Percentiles rank a stretch among this genome's conserved stretches.
Conservation (phyloP, 2,888 invertebrate species). For the Aphodius granarius region DNA sequence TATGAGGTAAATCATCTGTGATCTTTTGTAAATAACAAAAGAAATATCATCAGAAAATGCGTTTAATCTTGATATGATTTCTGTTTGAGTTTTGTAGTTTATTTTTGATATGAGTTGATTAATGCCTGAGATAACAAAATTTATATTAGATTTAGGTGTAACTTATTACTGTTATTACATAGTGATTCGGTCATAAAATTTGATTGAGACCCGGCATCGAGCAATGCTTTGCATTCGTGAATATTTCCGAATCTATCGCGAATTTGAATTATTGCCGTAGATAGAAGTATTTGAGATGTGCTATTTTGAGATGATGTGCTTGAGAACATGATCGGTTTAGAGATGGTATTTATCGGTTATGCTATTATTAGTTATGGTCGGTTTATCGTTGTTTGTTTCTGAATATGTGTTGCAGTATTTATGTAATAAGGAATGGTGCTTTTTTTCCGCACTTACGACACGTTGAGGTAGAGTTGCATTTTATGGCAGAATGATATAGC, state of each 20-base stretch:
- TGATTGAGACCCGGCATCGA: neutral
- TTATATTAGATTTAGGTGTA: neutral
- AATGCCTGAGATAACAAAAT: neutral
- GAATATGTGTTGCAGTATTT: too few species aligned
- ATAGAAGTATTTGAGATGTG: neutral
- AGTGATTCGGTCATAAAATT: neutral
- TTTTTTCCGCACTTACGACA: neutral
- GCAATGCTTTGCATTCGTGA: neutral
- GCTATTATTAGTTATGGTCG: too few species aligned
- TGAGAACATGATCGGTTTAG: too few species aligned
- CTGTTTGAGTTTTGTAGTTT: neutral
- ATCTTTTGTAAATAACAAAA: neutral
- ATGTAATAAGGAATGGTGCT: neutral
- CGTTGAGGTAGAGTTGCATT: conserved; percentile 3
- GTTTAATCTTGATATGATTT: neutral
- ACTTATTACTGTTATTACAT: neutral
- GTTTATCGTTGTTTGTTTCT: too few species aligned
- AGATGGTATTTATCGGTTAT: too few species aligned
- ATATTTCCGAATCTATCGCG: neutral
- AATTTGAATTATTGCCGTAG: neutral
- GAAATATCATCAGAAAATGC: neutral
- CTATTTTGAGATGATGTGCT: too few species aligned
- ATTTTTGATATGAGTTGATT: neutral
- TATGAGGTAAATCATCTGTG: too few species aligned
- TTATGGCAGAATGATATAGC: neutral